A percentile compares a stretch with the other conserved stretches of the same genome.
Evolutionary conservation across 2,888 invertebrate species (phyloP).

Genomic region (Drosophila meridiana): DNA sequence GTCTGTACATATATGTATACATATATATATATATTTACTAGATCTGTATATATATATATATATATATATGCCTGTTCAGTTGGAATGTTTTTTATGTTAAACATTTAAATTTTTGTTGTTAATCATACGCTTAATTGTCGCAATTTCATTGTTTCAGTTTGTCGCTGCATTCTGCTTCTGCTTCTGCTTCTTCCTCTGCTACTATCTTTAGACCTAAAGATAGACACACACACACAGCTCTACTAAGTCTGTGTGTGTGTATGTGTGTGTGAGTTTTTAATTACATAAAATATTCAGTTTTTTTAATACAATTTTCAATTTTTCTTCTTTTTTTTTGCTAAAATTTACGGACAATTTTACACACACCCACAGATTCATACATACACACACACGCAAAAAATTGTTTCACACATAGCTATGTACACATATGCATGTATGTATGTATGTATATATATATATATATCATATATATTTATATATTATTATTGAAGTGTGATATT

Average conservation of each 20-base stretch:
- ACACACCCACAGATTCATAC: conserved; percentile 52
- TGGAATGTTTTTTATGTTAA: conserved; percentile 42
- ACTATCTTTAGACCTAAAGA: conserved; percentile 17
- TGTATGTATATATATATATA: conserved; percentile 50
- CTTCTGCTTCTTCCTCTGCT: neutral
- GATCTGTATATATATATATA: neutral
- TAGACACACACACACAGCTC: conserved; percentile 22
- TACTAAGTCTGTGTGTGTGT: conserved; percentile 30
- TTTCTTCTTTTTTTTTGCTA: conserved; percentile 53
- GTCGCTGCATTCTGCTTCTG: conserved; percentile 45
- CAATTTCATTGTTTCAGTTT: conserved; percentile 80
- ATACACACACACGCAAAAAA: conserved; percentile 66
- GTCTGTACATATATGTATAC: conserved; percentile 9
- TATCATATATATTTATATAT: conserved; percentile 56
- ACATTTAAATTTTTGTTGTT: conserved; percentile 55
- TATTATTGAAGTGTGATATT: conserved; percentile 77
- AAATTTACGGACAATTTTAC: conserved; percentile 84
- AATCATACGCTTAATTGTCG: conserved; percentile 76
- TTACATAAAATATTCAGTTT: conserved; percentile 70
- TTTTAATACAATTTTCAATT: conserved; percentile 53
- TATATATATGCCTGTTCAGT: conserved; percentile 14
- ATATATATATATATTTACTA: conserved; percentile 6
- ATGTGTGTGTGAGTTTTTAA: conserved; percentile 29
- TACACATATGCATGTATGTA: conserved; percentile 53
- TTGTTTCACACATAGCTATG: conserved; percentile 44